Evolutionary conservation across 1,140 invertebrate genomes (phyloP), one percentile per base, ranked within the genome.

Genomic region (Papilio dardanus): DNA sequence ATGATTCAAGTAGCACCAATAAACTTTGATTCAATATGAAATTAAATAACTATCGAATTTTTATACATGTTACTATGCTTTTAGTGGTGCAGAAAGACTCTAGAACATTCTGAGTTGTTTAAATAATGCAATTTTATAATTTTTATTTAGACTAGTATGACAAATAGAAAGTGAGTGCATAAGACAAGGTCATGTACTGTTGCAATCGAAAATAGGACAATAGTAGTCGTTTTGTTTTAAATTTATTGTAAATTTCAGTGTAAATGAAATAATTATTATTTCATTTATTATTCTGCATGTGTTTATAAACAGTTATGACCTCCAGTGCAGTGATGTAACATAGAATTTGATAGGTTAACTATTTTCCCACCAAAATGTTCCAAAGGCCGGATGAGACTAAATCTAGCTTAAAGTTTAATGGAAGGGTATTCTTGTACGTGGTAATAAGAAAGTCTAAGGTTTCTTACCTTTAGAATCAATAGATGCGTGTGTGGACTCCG

Each of bases 291-390:
- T 80, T 81, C 75, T 81, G 76, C 68, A 75, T 78, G 79, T 93
- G 91, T 93, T 93, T 91, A 93, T 91, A 91, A 93, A 93, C 90
- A 93, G 79, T 78, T 84, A 78, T 90, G 90, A 92, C 91, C 91
- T 91, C 90, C 87, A 88, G 87, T 80, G 74, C 62, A 83, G 78
- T 91, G 90, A 93, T 92, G 90, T 91, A 91, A 93, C 87, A 88
- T 80, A 82, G 77, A 81, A 81, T 81, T 77, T 82, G 81, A 86
- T 90, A 92, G 90, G 91, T 92, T 93, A 93, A 81, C 79, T 82
- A 74, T 78, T 91, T 93, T 93, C 91, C 91, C 91, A 88, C 91
- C 91, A 93, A 93, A 91, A 91, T 67, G 74, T 77, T 74, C 62
- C 21, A 73, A n/a, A 79, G 71, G 69, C 69, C 77, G 71, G 19